Conservation (phyloP, 2,797 vertebrate genomes). For the Peromyscus aztecus region DNA sequence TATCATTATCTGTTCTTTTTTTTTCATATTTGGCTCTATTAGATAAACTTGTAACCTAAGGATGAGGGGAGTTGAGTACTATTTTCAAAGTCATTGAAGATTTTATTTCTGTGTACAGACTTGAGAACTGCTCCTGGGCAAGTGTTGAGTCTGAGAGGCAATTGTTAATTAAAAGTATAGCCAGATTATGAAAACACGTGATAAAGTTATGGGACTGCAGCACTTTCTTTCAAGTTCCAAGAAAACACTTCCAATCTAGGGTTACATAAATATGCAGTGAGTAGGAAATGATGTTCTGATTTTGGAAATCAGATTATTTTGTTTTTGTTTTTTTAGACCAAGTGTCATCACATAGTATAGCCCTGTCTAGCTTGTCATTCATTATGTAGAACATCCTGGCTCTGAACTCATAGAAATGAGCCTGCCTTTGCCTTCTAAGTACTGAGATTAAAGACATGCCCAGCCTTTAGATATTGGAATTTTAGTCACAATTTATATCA, state of each 20-base stretch:
- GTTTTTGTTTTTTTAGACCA: neutral
- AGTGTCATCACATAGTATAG: neutral
- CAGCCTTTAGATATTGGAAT: neutral
- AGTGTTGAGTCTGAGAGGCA: neutral
- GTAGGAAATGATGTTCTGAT: conserved; percentile 53
- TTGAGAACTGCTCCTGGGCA: neutral
- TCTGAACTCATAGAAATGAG: neutral
- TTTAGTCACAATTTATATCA: conserved; percentile 63
- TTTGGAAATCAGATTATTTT: conserved; percentile 31
- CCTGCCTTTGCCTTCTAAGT: neutral
- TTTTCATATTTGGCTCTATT: neutral
- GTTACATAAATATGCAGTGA: neutral
- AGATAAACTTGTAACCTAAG: neutral
- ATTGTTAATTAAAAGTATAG: neutral
- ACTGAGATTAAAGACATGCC: neutral
- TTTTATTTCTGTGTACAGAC: neutral
- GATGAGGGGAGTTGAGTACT: neutral
- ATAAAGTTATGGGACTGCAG: neutral
- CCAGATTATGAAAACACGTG: neutral
- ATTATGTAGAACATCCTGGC: neutral
- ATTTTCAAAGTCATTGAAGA: neutral
- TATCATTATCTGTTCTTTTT: neutral
- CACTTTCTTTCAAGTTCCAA: neutral
- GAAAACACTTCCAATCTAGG: conserved; percentile 41
- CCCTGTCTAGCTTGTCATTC: neutral